Base-by-base conservation (phyloP, 2,797 vertebrate species). In the Catamblyrhynchus diadema region DNA sequence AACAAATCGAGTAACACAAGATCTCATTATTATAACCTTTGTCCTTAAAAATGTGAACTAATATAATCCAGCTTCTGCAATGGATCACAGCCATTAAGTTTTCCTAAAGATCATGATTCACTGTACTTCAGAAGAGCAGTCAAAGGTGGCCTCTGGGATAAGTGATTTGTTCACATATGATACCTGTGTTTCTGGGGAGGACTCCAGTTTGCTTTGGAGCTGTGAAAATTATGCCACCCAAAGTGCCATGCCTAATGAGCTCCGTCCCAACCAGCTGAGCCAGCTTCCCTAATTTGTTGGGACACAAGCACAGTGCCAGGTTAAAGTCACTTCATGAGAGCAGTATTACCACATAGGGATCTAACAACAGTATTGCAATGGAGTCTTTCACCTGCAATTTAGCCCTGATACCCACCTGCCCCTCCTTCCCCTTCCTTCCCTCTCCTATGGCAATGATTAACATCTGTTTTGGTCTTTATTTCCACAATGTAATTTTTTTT, bases 41-140 rank as follows among this genome's bases (percentile, higher is more conserved):
- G 86, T 96, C 89, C 92, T 95, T 88, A 93, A 97, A 96, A 96
- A 92, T 81, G 51, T 70, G 95, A 91, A 91, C 84, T 95, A 94
- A 91, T 86, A 50, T 11, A 86, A 93, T 70, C 65, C 93, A 96
- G 89, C 87, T 94, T 87, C 69, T 94, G 67, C 62, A 62, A 30
- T 95, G 93, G 93, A 86, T 33, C 24, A 30, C 56, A 83, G 85
- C 89, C 92, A 94, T 35, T 60, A 78, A 33, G 30, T 90, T 94
- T 95, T 96, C 91, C 92, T 91, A 35, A 95, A 93, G 89, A 94
- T 88, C 62, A 73, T 93, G 94, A 96, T 90, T 95, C 91, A 94
- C 14, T 2, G 5, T 20, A 32, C 86, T 87, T 87, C 61, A 62
- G 30, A 82, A 89, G 45, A 82, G 56, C 53, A 82, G 86, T 42